Evolutionary conservation across 2,797 vertebrate species (phyloP), one percentile per base, ranked within the genome.

Genomic region (Australoheros facetus): DNA sequence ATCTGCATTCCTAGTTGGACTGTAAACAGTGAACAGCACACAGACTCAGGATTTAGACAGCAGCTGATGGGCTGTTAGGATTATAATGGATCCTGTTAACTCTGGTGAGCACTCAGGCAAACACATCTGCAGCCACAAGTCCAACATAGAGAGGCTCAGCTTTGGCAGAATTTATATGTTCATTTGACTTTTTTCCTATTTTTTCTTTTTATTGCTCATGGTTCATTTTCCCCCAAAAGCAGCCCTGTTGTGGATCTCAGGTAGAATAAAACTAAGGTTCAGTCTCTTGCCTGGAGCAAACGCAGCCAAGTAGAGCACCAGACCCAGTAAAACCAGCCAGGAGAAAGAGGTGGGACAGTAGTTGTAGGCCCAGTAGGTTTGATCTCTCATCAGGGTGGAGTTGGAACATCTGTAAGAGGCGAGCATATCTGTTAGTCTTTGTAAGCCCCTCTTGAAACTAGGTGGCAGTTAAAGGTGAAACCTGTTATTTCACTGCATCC

Each of bases 311-410:
- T 99, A 99, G 19, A 97, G 90, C 89, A 99, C 94, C 85, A 99
- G 96, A 73, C 97, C 98, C 84, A 99, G 79, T 64, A 99, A 94
- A 45, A 96, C 97, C 73, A 97, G 95, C 98, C 98, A 99, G 64
- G 97, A 98, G 92, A 97, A 99, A 0, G 97, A 96, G 16, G 97
- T 98, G 74, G 98, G 98, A 34, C 98, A 99, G 96, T 98, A 99
- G 90, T 99, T 99, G 89, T 98, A 99, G 28, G 98, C 98, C 98
- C 98, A 99, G 91, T 96, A 96, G 51, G 94, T 93, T 26, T 95
- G 95, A 84, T 96, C 96, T 69, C 87, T 94, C 94, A 95, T 95
- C 86, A 90, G 84, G 8, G 96, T 97, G 89, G 96, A 94, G 91
- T 99, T 99, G 75, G 97, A 97, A 89, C 98, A 99, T 79, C 98